Evolutionary conservation across 2,113 vertebrate species (phyloP), one percentile per base, ranked within the genome.

Genomic region (Sturnira hondurensis): DNA sequence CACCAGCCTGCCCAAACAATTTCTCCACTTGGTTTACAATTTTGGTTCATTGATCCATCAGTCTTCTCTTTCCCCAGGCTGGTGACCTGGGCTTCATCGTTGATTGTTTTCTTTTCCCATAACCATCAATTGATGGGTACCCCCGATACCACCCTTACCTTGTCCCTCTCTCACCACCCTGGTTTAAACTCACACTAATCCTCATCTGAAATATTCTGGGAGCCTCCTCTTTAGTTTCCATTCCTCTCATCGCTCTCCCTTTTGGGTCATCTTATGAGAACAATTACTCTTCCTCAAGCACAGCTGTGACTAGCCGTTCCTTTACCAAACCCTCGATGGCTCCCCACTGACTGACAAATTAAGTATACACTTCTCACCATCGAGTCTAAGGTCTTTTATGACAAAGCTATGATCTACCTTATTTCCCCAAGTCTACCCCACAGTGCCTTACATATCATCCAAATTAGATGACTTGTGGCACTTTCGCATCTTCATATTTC

Each of bases 291-390:
- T 97, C 82, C 54, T 77, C 31, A 38, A 94, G 81, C 65, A 95
- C 65, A 88, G 71, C 91, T 92, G 47, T 94, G 94, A 93, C 61
- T 73, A 96, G 86, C 68, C 71, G 90, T 67, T 47, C 81, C 63
- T 92, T 89, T 68, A 91, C 71, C 82, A 91, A 97, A 88, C 12
- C 43, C 36, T 90, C 47, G 73, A 33, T 96, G 58, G n/a, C 90
- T 97, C 88, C 91, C 54, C 61, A 78, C 91, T 86, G 92, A 92
- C 90, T 86, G 85, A 95, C 80, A 97, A 96, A 96, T 96, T 87
- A 92, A 52, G 22, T 73, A 61, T 47, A 92, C 91, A 96, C 92
- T 73, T 52, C 87, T 90, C 70, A 88, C 33, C 81, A 70, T 56
- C 85, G 73, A n/a, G 86, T 31, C 78, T 85, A 90, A 96, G 77